phyloP scores from a whole-genome alignment of 2,113 vertebrate genomes.

The Microcebus murinus region DNA sequence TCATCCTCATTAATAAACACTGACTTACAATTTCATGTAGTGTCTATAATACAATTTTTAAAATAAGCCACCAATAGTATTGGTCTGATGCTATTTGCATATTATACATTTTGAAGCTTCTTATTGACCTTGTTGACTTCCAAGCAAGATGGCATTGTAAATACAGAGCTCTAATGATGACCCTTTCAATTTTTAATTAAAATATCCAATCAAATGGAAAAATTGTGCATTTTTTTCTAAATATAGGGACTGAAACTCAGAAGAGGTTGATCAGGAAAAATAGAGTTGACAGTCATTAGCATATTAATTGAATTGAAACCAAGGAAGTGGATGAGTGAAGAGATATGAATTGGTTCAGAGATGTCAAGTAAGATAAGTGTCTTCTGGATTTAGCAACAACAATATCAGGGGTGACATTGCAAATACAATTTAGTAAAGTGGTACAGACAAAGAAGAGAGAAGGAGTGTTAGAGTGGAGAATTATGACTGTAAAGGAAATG shows the following conservation, averaged over 20 bases:
- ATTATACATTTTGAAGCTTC: neutral
- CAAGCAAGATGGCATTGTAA: neutral
- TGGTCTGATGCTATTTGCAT: neutral
- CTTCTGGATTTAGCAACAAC: neutral
- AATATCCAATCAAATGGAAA: conserved; percentile 64
- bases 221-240: conserved; percentile 48
- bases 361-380: conserved; percentile 42
- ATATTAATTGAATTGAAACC: conserved; percentile 70
- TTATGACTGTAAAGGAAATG: neutral
- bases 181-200: conserved; percentile 67
- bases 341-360: conserved; percentile 44
- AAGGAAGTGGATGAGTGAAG: neutral
- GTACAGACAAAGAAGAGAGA: neutral
- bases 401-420: neutral
- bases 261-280: conserved; percentile 4
- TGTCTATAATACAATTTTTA: neutral
- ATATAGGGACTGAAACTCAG: conserved; percentile 36
- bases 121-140: conserved; percentile 14
- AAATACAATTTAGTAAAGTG: conserved; percentile 10
- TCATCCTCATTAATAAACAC: conserved; percentile 23
- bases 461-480: neutral
- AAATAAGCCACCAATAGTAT: neutral
- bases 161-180: conserved; percentile 32
- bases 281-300: conserved; percentile 48
- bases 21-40: neutral